Evolutionary conservation across 2,797 vertebrate species (phyloP).

Genomic region (Philypnodon macrostomus): DNA sequence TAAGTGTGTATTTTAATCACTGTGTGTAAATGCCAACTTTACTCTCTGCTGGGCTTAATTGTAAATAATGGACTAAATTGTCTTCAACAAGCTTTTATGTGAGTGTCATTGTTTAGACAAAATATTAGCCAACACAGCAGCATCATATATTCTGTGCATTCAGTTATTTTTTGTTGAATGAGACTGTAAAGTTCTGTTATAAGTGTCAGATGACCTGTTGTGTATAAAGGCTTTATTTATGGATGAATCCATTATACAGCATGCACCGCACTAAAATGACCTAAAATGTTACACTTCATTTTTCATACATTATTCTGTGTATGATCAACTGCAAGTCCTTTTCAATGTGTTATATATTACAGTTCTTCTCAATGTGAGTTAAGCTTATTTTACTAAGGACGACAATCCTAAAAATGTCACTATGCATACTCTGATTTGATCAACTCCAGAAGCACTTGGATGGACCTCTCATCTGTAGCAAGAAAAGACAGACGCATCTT

Average conservation of each 20-base stretch:
- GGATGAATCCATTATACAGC: no score
- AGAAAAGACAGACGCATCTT: neutral
- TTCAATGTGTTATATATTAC: conserved; percentile 22
- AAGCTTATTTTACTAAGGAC: neutral
- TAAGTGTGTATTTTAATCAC: no score
- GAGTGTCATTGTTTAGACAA: no score
- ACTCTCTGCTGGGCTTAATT: no score
- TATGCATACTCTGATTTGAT: conserved; percentile 82
- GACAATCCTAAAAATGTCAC: conserved; percentile 28
- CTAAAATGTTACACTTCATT: neutral
- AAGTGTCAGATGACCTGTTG: no score
- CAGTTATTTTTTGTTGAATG: neutral
- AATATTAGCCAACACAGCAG: no score
- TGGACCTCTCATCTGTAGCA: conserved; percentile 85
- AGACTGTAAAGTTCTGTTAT: neutral
- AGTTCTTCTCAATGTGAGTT: conserved; percentile 41
- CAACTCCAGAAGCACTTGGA: conserved; percentile 89
- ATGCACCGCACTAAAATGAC: no score
- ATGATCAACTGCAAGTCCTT: conserved; percentile 9
- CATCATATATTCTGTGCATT: no score
- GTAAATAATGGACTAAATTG: no score
- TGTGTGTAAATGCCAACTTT: no score
- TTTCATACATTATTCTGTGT: neutral
- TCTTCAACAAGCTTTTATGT: no score
- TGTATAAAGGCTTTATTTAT: no score